Evolutionary conservation across 2,113 vertebrate genomes (phyloP).

Genomic region (Spheniscus mendiculus): DNA sequence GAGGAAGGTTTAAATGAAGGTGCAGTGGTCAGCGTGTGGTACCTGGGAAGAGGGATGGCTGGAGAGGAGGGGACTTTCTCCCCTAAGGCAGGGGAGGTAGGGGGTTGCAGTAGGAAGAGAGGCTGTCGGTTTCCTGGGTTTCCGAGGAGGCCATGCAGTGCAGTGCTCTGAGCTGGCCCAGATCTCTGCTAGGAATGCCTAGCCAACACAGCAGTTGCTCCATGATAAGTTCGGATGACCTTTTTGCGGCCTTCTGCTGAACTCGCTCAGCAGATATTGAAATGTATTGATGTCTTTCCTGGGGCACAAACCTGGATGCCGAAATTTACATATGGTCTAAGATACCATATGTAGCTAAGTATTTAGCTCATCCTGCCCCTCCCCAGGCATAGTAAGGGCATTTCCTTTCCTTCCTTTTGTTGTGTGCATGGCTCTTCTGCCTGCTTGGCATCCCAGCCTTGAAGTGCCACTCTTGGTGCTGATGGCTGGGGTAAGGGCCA

Average conservation of each 20-base stretch:
- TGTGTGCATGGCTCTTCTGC: neutral
- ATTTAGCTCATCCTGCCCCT: neutral
- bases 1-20: neutral
- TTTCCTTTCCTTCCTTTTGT: neutral
- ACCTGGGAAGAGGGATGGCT: neutral
- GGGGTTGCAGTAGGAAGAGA: neutral
- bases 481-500: neutral
- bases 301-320: neutral
- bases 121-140: neutral
- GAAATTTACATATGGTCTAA: neutral
- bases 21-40: neutral
- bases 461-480: neutral
- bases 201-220: fast-evolving
- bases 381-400: too few relatives aligned
- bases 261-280: neutral
- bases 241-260: neutral
- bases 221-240: neutral
- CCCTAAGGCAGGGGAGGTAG: neutral
- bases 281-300: neutral
- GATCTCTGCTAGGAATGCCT: neutral
- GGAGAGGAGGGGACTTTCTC: neutral
- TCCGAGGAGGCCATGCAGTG: neutral
- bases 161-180: neutral
- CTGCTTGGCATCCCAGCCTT: neutral
- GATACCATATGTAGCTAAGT: neutral